Evolutionary conservation across 2,113 vertebrate species (phyloP).

Genomic region (Macrotus californicus): DNA sequence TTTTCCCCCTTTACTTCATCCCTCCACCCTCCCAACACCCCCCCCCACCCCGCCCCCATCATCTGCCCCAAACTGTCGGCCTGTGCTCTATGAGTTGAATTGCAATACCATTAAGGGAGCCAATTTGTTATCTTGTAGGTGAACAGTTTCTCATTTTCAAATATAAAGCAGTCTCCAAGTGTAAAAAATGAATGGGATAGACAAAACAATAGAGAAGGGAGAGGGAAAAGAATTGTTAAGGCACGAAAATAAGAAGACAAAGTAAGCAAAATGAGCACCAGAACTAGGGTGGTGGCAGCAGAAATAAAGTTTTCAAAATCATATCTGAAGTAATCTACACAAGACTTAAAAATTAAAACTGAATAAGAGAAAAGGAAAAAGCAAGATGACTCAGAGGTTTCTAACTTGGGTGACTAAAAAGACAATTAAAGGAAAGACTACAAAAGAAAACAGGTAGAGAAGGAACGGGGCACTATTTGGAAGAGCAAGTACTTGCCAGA

Average conservation of each 20-base stretch:
- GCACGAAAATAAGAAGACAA: not conserved
- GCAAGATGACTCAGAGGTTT: not conserved
- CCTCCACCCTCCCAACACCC: no score
- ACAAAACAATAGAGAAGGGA: not conserved
- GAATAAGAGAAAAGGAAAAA: not conserved
- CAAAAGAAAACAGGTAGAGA: not conserved
- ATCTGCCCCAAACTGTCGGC: no score
- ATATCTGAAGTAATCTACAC: not conserved
- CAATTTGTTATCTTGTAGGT: not conserved
- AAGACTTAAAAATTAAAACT: not conserved
- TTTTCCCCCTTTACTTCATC: no score
- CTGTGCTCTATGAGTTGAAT: not conserved
- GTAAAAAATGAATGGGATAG: not conserved
- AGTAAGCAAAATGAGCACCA: conserved; percentile 6
- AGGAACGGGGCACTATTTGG: not conserved
- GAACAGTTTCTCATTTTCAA: not conserved
- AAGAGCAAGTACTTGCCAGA: not conserved
- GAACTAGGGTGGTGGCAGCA: not conserved
- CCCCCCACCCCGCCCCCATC: no score
- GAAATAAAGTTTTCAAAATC: conserved; percentile 11
- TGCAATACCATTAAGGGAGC: not conserved
- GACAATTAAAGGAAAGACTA: not conserved
- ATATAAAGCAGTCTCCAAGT: not conserved
- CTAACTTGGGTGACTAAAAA: conserved; percentile 2
- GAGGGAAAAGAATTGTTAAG: not conserved